A percentile compares a stretch with the other conserved stretches of the same genome.
phyloP scores from a whole-genome alignment of 2,888 invertebrate genomes.

The Dryocosmus kuriphilus region DNA sequence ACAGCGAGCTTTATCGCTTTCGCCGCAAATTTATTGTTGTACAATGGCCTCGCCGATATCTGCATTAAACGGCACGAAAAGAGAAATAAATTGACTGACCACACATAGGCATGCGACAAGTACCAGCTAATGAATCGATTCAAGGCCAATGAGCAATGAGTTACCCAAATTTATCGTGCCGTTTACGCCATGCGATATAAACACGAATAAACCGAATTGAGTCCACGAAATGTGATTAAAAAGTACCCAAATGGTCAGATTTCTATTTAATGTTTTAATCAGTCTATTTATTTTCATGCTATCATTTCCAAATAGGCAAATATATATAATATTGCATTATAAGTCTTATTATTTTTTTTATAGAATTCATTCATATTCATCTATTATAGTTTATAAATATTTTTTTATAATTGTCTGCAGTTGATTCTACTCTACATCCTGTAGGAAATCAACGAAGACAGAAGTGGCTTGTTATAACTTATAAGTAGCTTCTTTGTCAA shows the following conservation, averaged over 20 bases:
- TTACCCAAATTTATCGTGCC: slow-evolving; percentile 31
- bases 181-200: slow-evolving; percentile 24
- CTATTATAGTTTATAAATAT: not conserved
- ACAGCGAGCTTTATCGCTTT: slow-evolving; percentile 61
- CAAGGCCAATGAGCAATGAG: slow-evolving; percentile 41
- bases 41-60: slow-evolving; percentile 57
- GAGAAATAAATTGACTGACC: slow-evolving; percentile 47
- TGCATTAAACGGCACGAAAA: slow-evolving; percentile 48
- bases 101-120: slow-evolving; percentile 38
- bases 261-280: slow-evolving; percentile 9
- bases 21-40: slow-evolving; percentile 59
- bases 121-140: slow-evolving; percentile 41
- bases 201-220: slow-evolving; percentile 27
- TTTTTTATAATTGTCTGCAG: not conserved
- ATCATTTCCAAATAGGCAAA: not conserved
- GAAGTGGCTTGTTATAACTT: slow-evolving; percentile 15
- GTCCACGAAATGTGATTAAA: slow-evolving; percentile 33
- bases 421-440: not conserved
- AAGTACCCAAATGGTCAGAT: not conserved
- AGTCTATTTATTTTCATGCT: not conserved
- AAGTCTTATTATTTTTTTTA: not conserved
- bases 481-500: slow-evolving; percentile 31
- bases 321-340: too few relatives aligned
- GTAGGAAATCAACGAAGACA: not conserved
- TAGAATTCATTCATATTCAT: not conserved